Evolutionary conservation across 2,888 invertebrate genomes (phyloP).

Genomic region (Leptinotarsa rubiginosa): DNA sequence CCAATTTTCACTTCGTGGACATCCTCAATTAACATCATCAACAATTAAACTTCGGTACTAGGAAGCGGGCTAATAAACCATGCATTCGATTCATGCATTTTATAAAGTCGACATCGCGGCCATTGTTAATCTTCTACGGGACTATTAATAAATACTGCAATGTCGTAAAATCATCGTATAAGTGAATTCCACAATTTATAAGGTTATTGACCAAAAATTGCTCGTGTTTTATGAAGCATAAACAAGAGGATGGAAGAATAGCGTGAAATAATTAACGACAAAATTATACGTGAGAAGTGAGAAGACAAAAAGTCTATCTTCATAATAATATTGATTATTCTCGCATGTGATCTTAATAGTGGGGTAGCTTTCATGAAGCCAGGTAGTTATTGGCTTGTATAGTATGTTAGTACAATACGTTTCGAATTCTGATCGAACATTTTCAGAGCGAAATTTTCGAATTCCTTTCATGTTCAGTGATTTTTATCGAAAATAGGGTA

Average conservation of each 20-base stretch:
- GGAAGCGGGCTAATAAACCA: not conserved
- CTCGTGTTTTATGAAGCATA: conserved; percentile 36
- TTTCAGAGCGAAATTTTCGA: too few species aligned
- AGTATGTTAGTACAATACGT: too few species aligned
- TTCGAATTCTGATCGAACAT: too few species aligned
- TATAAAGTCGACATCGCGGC: not conserved
- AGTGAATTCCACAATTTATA: conserved; percentile 23
- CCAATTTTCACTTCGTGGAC: too few species aligned
- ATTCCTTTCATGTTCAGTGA: too few species aligned
- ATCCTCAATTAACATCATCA: not conserved
- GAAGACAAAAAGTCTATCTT: conserved; percentile 20
- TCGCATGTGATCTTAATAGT: not conserved
- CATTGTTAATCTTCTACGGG: not conserved
- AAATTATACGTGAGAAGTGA: conserved; percentile 34
- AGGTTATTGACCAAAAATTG: conserved; percentile 42
- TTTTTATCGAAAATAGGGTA: too few species aligned
- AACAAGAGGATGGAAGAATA: conserved; percentile 25
- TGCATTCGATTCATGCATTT: not conserved
- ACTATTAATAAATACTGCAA: not conserved
- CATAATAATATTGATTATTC: not conserved
- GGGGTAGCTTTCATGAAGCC: not conserved
- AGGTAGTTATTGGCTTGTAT: not conserved
- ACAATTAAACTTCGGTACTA: not conserved
- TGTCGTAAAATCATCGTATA: conserved; percentile 7
- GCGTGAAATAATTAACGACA: conserved; percentile 31